Evolutionary conservation across 2,797 vertebrate species (phyloP).

Genomic region (Numenius phaeopus): DNA sequence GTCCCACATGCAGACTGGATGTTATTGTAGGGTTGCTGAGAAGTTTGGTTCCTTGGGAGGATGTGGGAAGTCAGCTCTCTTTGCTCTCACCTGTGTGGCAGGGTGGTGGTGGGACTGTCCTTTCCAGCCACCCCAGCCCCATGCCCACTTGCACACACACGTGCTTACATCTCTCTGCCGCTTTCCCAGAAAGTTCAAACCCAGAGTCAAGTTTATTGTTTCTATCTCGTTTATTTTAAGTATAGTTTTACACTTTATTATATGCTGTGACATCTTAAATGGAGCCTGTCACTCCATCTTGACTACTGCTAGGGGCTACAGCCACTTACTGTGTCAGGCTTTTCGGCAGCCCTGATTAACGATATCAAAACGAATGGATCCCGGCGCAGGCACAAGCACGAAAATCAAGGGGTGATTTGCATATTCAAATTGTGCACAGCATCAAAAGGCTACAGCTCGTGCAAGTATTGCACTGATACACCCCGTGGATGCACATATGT

Average conservation of each 20-base stretch:
- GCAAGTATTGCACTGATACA: not conserved
- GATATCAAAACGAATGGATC: conserved; percentile 70
- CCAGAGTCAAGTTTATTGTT: conserved; percentile 80
- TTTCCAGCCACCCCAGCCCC: not conserved
- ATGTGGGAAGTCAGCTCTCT: not conserved
- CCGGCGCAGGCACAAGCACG: not conserved
- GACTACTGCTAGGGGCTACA: conserved; percentile 80
- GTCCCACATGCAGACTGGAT: not conserved
- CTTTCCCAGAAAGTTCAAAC: conserved; percentile 72
- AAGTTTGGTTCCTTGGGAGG: not conserved
- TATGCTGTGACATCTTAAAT: conserved; percentile 83
- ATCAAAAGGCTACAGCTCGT: rapidly evolving
- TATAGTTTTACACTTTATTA: conserved; percentile 84
- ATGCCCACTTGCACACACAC: rapidly evolving
- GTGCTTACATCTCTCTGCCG: not conserved
- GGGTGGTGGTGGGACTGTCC: rapidly evolving
- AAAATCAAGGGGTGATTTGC: conserved; percentile 57
- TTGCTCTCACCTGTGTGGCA: not conserved
- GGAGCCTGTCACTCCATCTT: conserved; percentile 81
- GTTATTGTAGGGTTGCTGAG: not conserved
- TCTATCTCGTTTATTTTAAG: conserved; percentile 82
- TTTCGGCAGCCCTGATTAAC: conserved; percentile 79
- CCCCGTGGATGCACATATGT: not conserved
- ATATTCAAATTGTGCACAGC: not conserved
- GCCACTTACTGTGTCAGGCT: conserved; percentile 77